Evolutionary conservation across 2,797 vertebrate genomes (phyloP), one percentile per base, ranked within the genome.

Genomic region (Parotocinclus haroldoi): DNA sequence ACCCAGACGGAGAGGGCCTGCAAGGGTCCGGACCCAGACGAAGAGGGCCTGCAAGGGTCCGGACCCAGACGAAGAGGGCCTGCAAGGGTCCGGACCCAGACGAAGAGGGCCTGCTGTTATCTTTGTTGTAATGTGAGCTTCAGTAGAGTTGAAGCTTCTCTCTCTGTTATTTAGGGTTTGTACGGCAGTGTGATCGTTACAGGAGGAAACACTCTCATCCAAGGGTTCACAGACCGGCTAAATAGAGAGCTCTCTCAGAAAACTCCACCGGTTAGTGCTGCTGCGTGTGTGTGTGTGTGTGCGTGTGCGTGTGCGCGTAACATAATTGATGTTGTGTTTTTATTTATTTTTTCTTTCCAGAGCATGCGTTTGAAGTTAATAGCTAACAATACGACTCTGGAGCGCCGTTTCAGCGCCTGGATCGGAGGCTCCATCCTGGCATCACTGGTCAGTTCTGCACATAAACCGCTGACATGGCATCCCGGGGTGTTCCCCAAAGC

Each of bases 341-440:
- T 13, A 7, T 48, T 42, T 2, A 42, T 7, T 5, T 56, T 54
- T 1, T 46, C 40, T 77, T 75, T 79, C 18, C 84, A 99, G 96
- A 99, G 96, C 73, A 99, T 99, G 96, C 91, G 95, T 60, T 89
- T 99, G 82, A 99, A 99, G 82, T 76, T 98, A 83, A 99, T 99
- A 68, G 96, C 96, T 0, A 99, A 98, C 87, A 98, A 97, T 80
- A 99, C 96, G 0, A 99, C 96, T 0, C 96, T 99, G 79, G 96
- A 99, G 80, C 89, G 95, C 49, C 86, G 96, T 69, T 98, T 99
- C 85, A 99, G 96, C 71, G 95, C 97, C 0, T 99, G 96, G 97
- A 98, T 98, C 46, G 97, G 97, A 59, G 96, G 96, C 13, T 99
- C 96, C 3, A 98, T 99, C 84, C 85, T 99, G 75, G 96, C 96